Evolutionary conservation across 2,113 vertebrate genomes (phyloP).

Genomic region (Podilymbus podiceps): DNA sequence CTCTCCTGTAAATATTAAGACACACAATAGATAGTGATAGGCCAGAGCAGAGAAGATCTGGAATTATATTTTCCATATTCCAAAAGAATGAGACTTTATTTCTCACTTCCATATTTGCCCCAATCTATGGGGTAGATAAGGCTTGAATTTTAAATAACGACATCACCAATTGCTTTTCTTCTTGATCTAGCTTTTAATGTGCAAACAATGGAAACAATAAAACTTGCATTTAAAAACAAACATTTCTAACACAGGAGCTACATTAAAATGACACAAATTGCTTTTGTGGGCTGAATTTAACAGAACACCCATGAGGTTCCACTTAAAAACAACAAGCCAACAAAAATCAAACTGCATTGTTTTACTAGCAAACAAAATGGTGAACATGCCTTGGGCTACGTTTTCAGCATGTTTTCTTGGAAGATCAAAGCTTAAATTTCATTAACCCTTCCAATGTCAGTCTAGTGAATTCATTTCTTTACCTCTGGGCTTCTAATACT

Average conservation of each 20-base stretch:
- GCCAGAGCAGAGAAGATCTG: not conserved
- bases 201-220: conserved; percentile 64
- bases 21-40: not conserved
- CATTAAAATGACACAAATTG: conserved; percentile 64
- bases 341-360: conserved; percentile 75
- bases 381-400: conserved; percentile 68
- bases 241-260: conserved; percentile 47
- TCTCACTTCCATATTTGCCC: not conserved
- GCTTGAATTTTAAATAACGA: not conserved
- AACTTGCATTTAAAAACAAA: conserved; percentile 66
- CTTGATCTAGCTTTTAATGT: conserved; percentile 60
- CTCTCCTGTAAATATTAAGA: not conserved
- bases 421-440: conserved; percentile 66
- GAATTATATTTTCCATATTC: not conserved
- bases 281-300: conserved; percentile 67
- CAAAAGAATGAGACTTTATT: not conserved
- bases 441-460: conserved; percentile 41
- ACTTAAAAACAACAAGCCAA: conserved; percentile 75
- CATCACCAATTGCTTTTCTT: not conserved
- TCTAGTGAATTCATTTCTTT: conserved; percentile 3
- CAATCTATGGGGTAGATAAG: conserved; percentile 22
- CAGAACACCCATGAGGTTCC: conserved; percentile 75
- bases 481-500: not conserved
- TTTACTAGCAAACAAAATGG: conserved; percentile 76
- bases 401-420: conserved; percentile 63